Percentiles rank a stretch among this genome's conserved stretches.
Evolutionary conservation across 1,140 invertebrate species (phyloP).

Genomic region (Macrocentrus cingulum): DNA sequence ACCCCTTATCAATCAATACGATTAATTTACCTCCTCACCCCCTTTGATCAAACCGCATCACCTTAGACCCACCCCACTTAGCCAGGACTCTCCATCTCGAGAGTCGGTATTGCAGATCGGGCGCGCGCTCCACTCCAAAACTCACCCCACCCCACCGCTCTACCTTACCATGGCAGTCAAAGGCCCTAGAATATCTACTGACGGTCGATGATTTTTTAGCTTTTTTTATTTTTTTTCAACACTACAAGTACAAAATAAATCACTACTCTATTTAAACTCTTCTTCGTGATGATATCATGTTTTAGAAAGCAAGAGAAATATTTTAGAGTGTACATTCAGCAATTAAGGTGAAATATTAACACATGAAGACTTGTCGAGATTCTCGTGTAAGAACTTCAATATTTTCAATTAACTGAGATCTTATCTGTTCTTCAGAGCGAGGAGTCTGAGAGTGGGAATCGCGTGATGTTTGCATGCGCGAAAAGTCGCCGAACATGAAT

Average conservation of each 20-base stretch:
- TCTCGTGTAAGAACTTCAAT: slow-evolving; percentile 18
- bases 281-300: slow-evolving; percentile 21
- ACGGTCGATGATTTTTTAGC: slow-evolving; percentile 24
- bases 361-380: slow-evolving; percentile 13
- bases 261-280: slow-evolving; percentile 7
- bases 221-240: slow-evolving; percentile 17
- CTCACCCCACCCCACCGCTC: no score
- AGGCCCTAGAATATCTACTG: no score
- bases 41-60: no score
- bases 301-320: slow-evolving; percentile 12
- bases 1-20: no score
- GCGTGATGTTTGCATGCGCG: slow-evolving; percentile 10
- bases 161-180: no score
- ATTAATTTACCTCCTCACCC: no score
- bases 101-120: no score
- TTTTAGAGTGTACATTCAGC: slow-evolving; percentile 11
- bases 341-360: slow-evolving; percentile 15
- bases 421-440: slow-evolving; percentile 6
- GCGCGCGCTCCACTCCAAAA: no score
- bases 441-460: slow-evolving; percentile 9
- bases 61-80: no score
- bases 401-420: slow-evolving; percentile 12
- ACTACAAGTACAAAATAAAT: slow-evolving; percentile 24
- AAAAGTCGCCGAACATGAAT: no score
- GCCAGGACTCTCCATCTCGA: no score